Evolutionary conservation across 1,140 invertebrate species (phyloP).

Genomic region (Drosophila hydei): DNA sequence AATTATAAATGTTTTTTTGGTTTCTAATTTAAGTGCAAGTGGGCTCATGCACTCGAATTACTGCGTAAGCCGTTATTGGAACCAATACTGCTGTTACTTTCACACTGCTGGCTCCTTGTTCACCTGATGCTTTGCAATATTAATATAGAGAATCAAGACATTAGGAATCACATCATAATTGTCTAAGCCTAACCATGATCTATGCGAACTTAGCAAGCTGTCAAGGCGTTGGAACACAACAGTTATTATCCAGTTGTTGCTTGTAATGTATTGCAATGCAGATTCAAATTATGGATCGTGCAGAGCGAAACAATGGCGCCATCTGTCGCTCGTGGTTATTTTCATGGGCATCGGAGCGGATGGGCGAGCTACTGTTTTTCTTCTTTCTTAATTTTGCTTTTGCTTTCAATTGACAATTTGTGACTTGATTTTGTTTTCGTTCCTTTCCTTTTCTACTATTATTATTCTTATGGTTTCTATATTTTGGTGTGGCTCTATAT

Average conservation of each 20-base stretch:
- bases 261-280: constrained; percentile 87
- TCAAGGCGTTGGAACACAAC: too few species aligned
- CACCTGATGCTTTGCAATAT: too few species aligned
- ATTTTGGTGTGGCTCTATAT: too few species aligned
- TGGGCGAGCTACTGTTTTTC: too few species aligned
- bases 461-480: background rate
- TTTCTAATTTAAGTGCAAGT: background rate
- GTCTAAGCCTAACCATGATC: constrained; percentile 94
- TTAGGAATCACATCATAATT: constrained; percentile 99
- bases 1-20: background rate
- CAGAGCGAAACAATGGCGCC: constrained; percentile 95
- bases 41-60: background rate
- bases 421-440: too few species aligned
- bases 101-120: too few species aligned
- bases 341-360: too few species aligned
- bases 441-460: background rate
- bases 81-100: too few species aligned
- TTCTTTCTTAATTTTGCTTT: constrained; percentile 3
- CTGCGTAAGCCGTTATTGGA: constrained; percentile 1
- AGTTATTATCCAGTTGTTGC: constrained; percentile 94
- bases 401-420: background rate
- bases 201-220: too few species aligned
- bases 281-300: constrained; percentile 98
- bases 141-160: too few species aligned
- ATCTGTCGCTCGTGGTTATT: constrained; percentile 90